Evolutionary conservation across 2,797 vertebrate genomes (phyloP).

Genomic region (Melanotaenia boesemani): DNA sequence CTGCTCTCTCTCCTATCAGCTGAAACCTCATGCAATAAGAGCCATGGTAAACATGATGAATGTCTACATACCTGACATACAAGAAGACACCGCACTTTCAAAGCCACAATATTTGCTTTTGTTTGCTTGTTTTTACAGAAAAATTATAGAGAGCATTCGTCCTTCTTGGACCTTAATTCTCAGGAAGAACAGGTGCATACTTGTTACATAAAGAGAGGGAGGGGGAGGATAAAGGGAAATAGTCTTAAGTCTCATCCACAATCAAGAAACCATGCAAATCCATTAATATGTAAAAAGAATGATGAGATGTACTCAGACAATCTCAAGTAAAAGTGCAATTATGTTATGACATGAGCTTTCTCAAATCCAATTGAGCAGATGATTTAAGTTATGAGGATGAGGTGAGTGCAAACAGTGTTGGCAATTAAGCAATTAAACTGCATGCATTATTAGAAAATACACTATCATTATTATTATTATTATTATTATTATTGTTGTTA

Average conservation of each 20-base stretch:
- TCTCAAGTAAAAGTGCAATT: constrained; percentile 51
- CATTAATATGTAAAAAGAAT: constrained; percentile 63
- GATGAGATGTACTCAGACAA: constrained; percentile 42
- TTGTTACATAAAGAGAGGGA: constrained; percentile 26
- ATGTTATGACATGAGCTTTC: constrained; percentile 43
- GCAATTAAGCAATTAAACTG: not conserved
- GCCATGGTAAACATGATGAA: constrained; percentile 46
- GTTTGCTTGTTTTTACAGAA: not conserved
- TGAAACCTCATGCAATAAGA: constrained; percentile 43
- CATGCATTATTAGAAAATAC: no score
- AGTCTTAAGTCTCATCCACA: constrained; percentile 54
- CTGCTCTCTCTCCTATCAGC: constrained; percentile 57
- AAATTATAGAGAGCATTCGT: not conserved
- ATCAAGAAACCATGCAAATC: constrained; percentile 65
- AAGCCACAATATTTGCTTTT: not conserved
- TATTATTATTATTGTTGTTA: no score
- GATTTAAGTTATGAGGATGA: not conserved
- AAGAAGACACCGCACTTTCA: constrained; percentile 2
- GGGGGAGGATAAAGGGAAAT: constrained; percentile 2
- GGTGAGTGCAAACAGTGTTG: not conserved
- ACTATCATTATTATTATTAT: no score
- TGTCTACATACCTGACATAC: constrained; percentile 24
- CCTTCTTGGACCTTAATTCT: constrained; percentile 4
- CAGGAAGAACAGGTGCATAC: constrained; percentile 31
- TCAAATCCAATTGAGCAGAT: constrained; percentile 10